A percentile compares a stretch with the other conserved stretches of the same genome.
phyloP scores from a whole-genome alignment of 1,140 invertebrate genomes.

The Eriocheir sinensis region DNA sequence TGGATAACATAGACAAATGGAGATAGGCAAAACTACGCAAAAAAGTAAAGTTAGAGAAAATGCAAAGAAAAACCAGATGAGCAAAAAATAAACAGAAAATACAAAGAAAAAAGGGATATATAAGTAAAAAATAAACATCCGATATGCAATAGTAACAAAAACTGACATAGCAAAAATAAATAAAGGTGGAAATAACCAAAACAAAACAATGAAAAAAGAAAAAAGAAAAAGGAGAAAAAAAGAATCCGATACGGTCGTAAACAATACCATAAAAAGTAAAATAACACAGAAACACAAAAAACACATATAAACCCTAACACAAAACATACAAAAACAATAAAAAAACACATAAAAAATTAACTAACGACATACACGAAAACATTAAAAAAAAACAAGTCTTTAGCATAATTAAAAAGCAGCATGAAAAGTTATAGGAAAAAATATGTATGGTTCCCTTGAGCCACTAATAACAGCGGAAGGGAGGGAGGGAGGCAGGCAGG shows the following conservation, averaged over 20 bases:
- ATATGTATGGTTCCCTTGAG: too few relatives aligned
- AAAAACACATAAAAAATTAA: not conserved
- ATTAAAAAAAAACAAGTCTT: not conserved
- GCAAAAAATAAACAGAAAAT: not conserved
- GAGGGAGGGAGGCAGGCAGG: too few relatives aligned
- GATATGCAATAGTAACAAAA: not conserved
- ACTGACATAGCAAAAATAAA: not conserved
- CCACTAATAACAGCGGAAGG: too few relatives aligned
- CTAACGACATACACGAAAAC: not conserved
- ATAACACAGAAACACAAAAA: not conserved
- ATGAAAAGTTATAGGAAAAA: too few relatives aligned
- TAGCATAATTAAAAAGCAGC: too few relatives aligned
- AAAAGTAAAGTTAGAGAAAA: not conserved
- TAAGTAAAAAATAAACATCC: not conserved
- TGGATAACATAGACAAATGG: not conserved
- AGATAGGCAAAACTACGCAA: not conserved
- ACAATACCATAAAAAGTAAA: not conserved
- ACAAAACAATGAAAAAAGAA: not conserved
- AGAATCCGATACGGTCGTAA: not conserved
- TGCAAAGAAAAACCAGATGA: not conserved
- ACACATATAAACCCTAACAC: not conserved
- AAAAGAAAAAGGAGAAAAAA: not conserved
- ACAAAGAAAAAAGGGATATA: not conserved
- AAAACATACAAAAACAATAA: not conserved
- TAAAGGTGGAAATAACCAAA: not conserved